Evolutionary conservation across 2,113 vertebrate genomes (phyloP).

Genomic region (Thalassarche chlororhynchos): DNA sequence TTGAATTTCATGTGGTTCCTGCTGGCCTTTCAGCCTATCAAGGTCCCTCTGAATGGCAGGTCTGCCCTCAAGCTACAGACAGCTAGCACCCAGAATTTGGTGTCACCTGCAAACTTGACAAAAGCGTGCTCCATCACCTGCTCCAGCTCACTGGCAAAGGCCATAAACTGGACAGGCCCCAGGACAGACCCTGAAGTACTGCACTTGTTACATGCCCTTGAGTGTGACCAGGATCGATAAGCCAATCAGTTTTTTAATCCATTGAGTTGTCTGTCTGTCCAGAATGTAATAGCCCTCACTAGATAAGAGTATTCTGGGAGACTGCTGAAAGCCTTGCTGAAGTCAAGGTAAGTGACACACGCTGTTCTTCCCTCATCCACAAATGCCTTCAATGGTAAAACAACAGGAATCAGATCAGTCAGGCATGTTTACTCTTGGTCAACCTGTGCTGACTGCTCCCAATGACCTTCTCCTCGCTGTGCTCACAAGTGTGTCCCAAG

Average conservation of each 20-base stretch:
- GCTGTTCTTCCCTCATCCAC: neutral
- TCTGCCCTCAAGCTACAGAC: neutral
- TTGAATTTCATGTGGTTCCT: accelerated
- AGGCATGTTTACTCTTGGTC: neutral
- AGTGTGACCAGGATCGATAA: neutral
- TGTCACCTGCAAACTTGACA: neutral
- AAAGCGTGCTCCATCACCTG: neutral
- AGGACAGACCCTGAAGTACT: neutral
- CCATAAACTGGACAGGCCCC: neutral
- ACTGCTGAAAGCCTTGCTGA: neutral
- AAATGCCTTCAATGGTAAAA: neutral
- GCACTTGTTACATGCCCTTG: neutral
- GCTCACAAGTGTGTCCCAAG: neutral
- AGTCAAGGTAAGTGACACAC: neutral
- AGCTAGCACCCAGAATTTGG: neutral
- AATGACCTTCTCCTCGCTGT: neutral
- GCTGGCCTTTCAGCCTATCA: neutral
- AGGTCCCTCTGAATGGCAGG: neutral
- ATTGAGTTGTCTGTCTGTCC: neutral
- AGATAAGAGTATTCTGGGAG: neutral
- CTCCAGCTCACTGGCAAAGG: neutral
- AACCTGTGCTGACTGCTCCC: neutral
- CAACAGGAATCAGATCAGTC: neutral
- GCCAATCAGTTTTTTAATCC: neutral
- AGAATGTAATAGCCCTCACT: neutral